phyloP scores from a whole-genome alignment of 2,888 invertebrate genomes.

The Callyntrura sp. region DNA sequence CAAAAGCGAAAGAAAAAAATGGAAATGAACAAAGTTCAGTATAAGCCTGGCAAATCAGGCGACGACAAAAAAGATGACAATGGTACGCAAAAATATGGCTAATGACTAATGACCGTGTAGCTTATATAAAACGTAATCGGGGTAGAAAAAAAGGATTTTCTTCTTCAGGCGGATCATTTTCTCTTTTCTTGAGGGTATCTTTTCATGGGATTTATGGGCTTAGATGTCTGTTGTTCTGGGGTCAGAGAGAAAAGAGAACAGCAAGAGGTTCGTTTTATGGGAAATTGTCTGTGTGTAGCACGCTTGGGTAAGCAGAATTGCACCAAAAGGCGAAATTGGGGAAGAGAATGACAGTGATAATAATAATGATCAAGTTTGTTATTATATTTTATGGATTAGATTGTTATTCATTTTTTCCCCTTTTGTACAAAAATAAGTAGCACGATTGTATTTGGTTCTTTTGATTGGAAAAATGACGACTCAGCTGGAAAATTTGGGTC shows the following conservation, averaged over 20 bases:
- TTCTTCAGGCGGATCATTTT: conserved; percentile 30
- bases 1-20: background rate
- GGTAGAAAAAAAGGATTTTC: conserved; percentile 11
- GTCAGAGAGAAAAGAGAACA: background rate
- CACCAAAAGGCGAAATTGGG: conserved; percentile 7
- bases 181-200: conserved; percentile 40
- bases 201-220: conserved; percentile 30
- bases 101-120: conserved; percentile 75
- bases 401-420: background rate
- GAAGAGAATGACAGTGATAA: conserved; percentile 4
- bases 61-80: no score
- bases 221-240: background rate
- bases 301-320: conserved; percentile 71
- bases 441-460: conserved; percentile 9
- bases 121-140: conserved; percentile 9
- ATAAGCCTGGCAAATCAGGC: background rate
- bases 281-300: no score
- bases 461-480: conserved; percentile 54
- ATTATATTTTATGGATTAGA: background rate
- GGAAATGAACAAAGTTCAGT: background rate
- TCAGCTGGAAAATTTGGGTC: conserved; percentile 65
- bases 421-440: no score
- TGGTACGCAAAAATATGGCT: conserved; percentile 67
- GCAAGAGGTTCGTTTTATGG: no score
- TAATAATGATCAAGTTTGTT: background rate